These are phyloP conservation scores for Morelia viridis DNA, from an alignment of 2,797 vertebrate species.

Conservation along the genomic window DNA sequence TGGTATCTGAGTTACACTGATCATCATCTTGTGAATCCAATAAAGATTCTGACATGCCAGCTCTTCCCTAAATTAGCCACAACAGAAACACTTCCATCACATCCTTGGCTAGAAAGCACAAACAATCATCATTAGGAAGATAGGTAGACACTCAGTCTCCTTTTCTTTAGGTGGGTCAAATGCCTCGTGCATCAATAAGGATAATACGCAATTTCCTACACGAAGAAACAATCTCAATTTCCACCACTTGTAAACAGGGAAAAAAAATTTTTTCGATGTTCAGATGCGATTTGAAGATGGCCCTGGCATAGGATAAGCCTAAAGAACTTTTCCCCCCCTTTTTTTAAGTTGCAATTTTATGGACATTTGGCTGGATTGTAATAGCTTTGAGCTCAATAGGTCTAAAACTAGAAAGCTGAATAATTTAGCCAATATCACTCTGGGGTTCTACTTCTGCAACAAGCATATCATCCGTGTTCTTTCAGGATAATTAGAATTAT, in stretches of 20 bases:
- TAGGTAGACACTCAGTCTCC: background rate
- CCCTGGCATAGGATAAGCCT: background rate
- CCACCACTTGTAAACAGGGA: background rate
- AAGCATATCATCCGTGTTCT: slow-evolving; percentile 41
- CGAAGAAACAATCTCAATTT: too few species aligned
- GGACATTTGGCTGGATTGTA: background rate
- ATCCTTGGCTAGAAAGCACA: background rate
- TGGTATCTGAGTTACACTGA: background rate
- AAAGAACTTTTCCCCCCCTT: background rate
- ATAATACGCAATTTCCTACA: background rate
- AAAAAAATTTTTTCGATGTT: background rate
- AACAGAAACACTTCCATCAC: background rate
- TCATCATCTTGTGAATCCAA: background rate
- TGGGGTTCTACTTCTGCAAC: slow-evolving; percentile 43
- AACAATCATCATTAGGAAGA: background rate
- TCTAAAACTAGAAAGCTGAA: background rate
- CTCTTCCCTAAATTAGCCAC: background rate
- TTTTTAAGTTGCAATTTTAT: background rate
- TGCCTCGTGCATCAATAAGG: background rate
- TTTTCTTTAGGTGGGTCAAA: background rate
- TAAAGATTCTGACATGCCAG: background rate
- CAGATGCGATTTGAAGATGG: background rate
- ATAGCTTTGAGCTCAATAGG: background rate
- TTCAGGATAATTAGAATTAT: slow-evolving; percentile 29
- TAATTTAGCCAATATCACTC: slow-evolving; percentile 35